These are phyloP conservation scores for Olivierus martensii DNA, from an alignment of 1,140 invertebrate species.

Conservation along the genomic window DNA sequence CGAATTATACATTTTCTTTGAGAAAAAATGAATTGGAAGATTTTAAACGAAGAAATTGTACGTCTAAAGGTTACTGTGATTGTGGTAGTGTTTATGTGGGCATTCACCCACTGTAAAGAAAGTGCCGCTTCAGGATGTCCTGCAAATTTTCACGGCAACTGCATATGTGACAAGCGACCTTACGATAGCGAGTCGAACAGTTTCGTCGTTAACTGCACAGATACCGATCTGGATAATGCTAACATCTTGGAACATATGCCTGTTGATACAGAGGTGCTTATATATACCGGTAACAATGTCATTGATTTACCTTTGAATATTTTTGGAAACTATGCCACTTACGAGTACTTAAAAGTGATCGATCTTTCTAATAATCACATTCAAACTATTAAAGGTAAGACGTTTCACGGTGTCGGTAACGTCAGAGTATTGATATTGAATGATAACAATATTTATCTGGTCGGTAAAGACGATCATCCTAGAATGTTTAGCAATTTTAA, in stretches of 20 bases:
- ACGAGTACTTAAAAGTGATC: conserved; percentile 43
- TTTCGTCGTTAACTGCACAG: conserved; percentile 58
- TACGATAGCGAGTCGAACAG: neutral
- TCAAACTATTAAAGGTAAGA: conserved; percentile 54
- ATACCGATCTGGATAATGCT: conserved; percentile 42
- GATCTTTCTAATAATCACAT: conserved; percentile 66
- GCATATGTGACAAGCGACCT: no score
- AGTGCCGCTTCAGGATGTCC: no score
- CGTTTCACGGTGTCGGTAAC: conserved; percentile 55
- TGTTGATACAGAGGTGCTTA: conserved; percentile 46
- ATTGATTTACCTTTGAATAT: conserved; percentile 51
- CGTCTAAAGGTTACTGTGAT: neutral
- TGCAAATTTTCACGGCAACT: no score
- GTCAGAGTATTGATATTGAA: conserved; percentile 57
- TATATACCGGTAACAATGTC: conserved; percentile 57
- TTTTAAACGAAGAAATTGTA: no score
- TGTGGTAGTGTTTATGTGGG: neutral
- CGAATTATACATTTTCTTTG: no score
- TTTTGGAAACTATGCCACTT: conserved; percentile 48
- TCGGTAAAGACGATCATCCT: conserved; percentile 47
- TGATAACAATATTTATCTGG: conserved; percentile 53
- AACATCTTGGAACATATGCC: conserved; percentile 46
- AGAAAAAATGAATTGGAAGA: no score
- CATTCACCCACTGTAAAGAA: no score
- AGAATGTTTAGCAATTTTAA: conserved; percentile 63